phyloP scores from a whole-genome alignment of 37 sponge, comb jelly and placozoan genomes.

The Lycopodina hypogea region DNA sequence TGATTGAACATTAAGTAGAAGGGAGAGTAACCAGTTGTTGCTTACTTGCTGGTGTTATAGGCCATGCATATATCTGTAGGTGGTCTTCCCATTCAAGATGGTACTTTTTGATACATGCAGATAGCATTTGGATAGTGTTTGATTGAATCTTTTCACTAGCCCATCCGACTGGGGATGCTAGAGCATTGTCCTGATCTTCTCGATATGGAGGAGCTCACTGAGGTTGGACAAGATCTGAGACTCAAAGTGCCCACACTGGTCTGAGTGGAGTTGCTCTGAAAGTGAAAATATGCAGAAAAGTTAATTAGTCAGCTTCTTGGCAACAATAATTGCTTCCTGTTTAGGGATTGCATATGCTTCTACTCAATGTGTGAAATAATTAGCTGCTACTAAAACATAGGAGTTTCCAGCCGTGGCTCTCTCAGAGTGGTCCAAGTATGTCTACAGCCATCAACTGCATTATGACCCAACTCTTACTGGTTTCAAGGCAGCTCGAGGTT shows the following conservation, averaged over 20 bases:
- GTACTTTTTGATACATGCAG: background rate
- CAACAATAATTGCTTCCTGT: slow-evolving; percentile 54
- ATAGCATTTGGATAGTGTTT: slow-evolving; percentile 28
- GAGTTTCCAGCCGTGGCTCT: slow-evolving; percentile 33
- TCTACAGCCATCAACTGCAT: slow-evolving; percentile 46
- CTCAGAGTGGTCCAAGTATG: slow-evolving; percentile 50
- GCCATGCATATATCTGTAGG: slow-evolving; percentile 35
- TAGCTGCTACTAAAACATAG: too few relatives aligned
- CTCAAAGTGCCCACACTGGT: slow-evolving; percentile 61
- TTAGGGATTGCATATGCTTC: slow-evolving; percentile 62
- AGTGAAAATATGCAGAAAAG: too few relatives aligned
- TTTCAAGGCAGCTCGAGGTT: too few relatives aligned
- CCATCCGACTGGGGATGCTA: slow-evolving; percentile 63
- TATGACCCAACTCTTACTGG: too few relatives aligned
- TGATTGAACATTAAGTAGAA: slow-evolving; percentile 53
- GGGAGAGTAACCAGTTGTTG: slow-evolving; percentile 32
- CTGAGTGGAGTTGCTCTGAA: too few relatives aligned
- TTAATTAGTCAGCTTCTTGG: too few relatives aligned
- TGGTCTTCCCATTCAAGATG: slow-evolving; percentile 36
- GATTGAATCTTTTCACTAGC: slow-evolving; percentile 53
- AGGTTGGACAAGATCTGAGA: slow-evolving; percentile 25
- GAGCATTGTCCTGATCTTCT: slow-evolving; percentile 44
- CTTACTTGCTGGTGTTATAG: slow-evolving; percentile 45
- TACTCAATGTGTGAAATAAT: slow-evolving; percentile 48
- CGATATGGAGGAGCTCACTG: slow-evolving; percentile 21